These are phyloP conservation scores for Acholoe squamosa DNA, from an alignment of 2,888 invertebrate genomes.

Conservation along the genomic window DNA sequence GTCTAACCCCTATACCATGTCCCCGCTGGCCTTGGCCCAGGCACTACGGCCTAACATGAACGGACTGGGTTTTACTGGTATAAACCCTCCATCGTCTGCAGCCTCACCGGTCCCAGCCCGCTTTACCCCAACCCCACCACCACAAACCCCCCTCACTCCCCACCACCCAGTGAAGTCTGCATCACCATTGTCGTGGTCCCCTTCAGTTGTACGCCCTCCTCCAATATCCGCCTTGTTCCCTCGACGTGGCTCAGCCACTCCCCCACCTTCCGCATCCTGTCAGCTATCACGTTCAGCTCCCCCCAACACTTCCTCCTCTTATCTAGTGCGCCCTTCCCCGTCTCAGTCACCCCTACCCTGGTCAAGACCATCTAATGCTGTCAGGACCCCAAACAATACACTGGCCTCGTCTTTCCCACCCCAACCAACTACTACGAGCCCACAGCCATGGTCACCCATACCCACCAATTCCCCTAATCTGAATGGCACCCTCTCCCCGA, in stretches of 20 bases:
- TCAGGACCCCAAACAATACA: background rate
- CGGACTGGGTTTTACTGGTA: background rate
- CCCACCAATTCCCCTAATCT: background rate
- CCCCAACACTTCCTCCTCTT: background rate
- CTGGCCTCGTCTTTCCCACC: background rate
- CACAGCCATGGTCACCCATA: background rate
- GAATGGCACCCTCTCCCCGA: conserved; percentile 18
- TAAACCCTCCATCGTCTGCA: background rate
- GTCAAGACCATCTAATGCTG: background rate
- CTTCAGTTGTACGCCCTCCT: background rate
- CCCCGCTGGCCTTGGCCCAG: background rate
- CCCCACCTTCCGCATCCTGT: background rate
- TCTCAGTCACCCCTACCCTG: background rate
- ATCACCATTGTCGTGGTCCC: background rate
- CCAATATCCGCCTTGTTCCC: background rate
- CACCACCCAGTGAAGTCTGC: background rate
- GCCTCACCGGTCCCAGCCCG: background rate
- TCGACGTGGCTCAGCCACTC: background rate
- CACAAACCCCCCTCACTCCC: background rate
- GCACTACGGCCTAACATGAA: background rate
- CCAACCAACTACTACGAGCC: background rate
- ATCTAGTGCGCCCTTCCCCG: background rate
- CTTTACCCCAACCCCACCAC: conserved; percentile 23
- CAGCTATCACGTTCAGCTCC: background rate
- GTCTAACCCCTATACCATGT: background rate